Base-by-base conservation (phyloP, 2,113 vertebrate species). In the Catharus minimus region DNA sequence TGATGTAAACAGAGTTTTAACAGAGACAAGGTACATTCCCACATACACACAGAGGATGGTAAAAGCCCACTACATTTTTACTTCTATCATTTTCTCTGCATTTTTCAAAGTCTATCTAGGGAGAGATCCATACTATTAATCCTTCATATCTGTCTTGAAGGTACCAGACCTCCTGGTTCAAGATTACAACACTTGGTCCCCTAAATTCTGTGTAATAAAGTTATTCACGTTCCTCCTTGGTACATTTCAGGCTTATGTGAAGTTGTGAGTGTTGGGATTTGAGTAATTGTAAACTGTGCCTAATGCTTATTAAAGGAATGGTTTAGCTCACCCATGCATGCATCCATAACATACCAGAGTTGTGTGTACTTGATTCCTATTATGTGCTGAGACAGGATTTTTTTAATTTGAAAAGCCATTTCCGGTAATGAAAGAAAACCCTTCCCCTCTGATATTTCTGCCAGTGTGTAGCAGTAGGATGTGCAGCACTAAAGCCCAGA, bases 281-380 rank as follows among this genome's bases (percentile, higher is more conserved):
- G 46, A 77, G 81, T 61, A 32, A 44, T 23, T 77, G 32, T 56
- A 56, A 85, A 36, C 30, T 2, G 1, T 53, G 23, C 38, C 19
- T 64, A 64, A 47, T 56, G 67, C n/a, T 79, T 79, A 52, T 30
- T n/a, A 56, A 28, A 41, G 32, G 6, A 60, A 18, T 44, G 38
- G 17, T 26, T 82, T 56, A 30, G 21, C 38, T 49, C 33, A 74
- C 49, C 16, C 33, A 36, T 32, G 22, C 14, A 28, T 12, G 19
- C 30, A 47, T 22, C 26, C 64, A 61, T 56, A 82, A 46, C 52
- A 39, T 33, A 56, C 7, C 20, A 36, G n/a, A 66, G 13, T 36
- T 3, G 1, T 9, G 39, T 0, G 0, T 14, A 7, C 5, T 86
- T 46, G 10, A 47, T 66, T 85, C n/a, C 33, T 64, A 21, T 52